Evolutionary conservation across 2,113 vertebrate genomes (phyloP).

Genomic region (Rhinogobius similis): DNA sequence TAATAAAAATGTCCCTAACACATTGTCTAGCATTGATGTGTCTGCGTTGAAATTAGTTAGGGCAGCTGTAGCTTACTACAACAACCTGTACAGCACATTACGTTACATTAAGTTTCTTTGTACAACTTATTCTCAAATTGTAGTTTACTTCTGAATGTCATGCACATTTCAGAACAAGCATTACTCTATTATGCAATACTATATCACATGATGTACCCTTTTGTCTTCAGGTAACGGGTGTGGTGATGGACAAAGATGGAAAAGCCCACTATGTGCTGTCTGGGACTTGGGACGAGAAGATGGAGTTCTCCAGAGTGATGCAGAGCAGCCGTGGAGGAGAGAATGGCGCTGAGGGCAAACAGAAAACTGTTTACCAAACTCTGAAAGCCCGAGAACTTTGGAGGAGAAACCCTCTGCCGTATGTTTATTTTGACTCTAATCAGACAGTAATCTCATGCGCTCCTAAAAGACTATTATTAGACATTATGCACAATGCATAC

Average conservation of each 20-base stretch:
- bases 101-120: too few species aligned
- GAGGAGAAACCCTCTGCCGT: conserved; percentile 91
- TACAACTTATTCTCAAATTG: too few species aligned
- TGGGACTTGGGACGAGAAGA: conserved; percentile 97
- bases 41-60: too few species aligned
- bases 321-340: conserved; percentile 78
- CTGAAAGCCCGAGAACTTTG: conserved; percentile 87
- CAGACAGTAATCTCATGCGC: not conserved
- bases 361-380: conserved; percentile 81
- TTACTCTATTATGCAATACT: too few species aligned
- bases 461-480: not conserved
- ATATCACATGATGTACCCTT: too few species aligned
- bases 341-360: conserved; percentile 85
- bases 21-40: too few species aligned
- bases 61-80: too few species aligned
- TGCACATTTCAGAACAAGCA: too few species aligned
- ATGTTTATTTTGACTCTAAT: conserved; percentile 60
- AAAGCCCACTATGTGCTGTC: conserved; percentile 90
- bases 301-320: conserved; percentile 90
- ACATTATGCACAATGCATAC: not conserved
- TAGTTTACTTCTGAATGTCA: too few species aligned
- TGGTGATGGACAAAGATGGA: conserved; percentile 88
- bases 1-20: too few species aligned
- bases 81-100: too few species aligned
- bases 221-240: conserved; percentile 86